Conservation (phyloP, 1,140 invertebrate species). For the Drosophila ironensis region DNA sequence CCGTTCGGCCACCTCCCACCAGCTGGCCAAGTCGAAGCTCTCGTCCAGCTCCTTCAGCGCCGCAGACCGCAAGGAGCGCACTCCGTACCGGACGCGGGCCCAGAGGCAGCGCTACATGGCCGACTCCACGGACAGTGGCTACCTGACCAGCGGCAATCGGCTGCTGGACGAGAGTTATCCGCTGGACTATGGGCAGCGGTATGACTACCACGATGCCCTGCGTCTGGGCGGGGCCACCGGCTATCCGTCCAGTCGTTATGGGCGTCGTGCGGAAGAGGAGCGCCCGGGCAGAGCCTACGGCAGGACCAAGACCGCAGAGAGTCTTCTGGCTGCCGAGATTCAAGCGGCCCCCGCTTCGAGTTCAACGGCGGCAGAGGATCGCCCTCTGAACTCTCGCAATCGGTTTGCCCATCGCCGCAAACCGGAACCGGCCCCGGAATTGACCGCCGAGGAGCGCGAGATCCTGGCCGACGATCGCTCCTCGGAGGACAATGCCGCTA, state of each 20-base stretch:
- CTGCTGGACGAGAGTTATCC: constrained; percentile 73
- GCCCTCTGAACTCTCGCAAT: constrained; percentile 46
- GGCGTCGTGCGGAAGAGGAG: constrained; percentile 34
- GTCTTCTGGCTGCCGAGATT: constrained; percentile 28
- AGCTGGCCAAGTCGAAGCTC: constrained; percentile 82
- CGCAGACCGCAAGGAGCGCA: constrained; percentile 74
- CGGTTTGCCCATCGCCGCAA: constrained; percentile 64
- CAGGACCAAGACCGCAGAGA: constrained; percentile 56
- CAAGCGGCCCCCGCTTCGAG: neutral
- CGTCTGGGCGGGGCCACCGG: constrained; percentile 64
- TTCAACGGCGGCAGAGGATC: constrained; percentile 24
- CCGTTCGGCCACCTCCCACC: constrained; percentile 85
- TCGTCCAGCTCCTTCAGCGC: constrained; percentile 82
- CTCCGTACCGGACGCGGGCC: constrained; percentile 63
- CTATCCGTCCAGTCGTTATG: constrained; percentile 55
- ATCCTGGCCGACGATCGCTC: constrained; percentile 74
- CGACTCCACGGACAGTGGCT: constrained; percentile 64
- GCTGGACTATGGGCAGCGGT: constrained; percentile 61
- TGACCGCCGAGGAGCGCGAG: constrained; percentile 67
- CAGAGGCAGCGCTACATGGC: constrained; percentile 67
- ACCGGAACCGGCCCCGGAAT: constrained; percentile 43
- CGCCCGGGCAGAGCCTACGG: constrained; percentile 51
- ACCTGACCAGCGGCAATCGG: constrained; percentile 53
- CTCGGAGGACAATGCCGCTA: constrained; percentile 78
- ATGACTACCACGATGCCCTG: constrained; percentile 67